phyloP scores from a whole-genome alignment of 1,140 invertebrate species.

The Yoshiicerus persimilis region DNA sequence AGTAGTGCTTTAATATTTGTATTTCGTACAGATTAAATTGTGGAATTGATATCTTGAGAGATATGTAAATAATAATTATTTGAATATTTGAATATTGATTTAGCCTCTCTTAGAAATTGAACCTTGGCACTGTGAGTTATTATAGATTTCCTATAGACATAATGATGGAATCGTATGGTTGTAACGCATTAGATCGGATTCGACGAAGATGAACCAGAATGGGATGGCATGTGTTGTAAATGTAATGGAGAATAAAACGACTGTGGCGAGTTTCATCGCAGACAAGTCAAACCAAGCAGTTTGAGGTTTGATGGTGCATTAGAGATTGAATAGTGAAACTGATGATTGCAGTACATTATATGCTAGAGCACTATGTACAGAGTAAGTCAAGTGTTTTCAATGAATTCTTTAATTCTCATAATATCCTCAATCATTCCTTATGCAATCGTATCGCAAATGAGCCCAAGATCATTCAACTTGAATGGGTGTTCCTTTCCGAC shows the following conservation, averaged over 20 bases:
- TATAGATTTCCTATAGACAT: neutral
- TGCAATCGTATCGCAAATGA: constrained; percentile 4
- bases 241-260: neutral
- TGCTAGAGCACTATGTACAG: neutral
- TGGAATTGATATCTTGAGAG: no score
- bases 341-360: neutral
- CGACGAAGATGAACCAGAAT: constrained; percentile 10
- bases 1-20: no score
- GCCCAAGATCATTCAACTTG: constrained; percentile 10
- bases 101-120: neutral
- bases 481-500: constrained; percentile 9
- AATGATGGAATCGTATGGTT: neutral
- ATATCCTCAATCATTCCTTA: constrained; percentile 11
- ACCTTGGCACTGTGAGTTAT: neutral
- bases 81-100: no score
- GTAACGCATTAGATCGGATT: neutral
- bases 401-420: constrained; percentile 1
- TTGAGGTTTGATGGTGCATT: constrained; percentile 9
- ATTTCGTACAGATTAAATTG: no score
- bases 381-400: neutral
- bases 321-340: neutral
- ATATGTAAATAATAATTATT: no score
- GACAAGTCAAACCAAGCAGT: neutral
- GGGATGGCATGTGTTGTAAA: neutral
- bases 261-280: constrained; percentile 1